These are phyloP conservation scores for Polyergus mexicanus DNA, from an alignment of 1,140 invertebrate genomes.

Conservation along the genomic window DNA sequence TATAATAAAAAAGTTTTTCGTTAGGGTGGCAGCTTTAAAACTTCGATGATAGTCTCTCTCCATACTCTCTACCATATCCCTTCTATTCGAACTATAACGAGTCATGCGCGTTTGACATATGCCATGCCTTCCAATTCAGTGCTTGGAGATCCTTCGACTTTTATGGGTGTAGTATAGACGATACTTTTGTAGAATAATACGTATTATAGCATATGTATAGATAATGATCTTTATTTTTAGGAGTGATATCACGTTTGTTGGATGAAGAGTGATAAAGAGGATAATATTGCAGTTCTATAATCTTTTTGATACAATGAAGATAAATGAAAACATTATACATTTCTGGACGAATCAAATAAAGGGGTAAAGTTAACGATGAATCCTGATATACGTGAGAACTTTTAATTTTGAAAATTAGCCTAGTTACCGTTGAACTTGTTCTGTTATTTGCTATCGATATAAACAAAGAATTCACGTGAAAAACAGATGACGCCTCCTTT, in stretches of 20 bases:
- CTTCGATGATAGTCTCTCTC: background rate
- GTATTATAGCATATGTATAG: too few relatives aligned
- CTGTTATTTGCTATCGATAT: too few relatives aligned
- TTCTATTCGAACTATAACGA: background rate
- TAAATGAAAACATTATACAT: background rate
- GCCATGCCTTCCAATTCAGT: background rate
- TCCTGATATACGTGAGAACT: too few relatives aligned
- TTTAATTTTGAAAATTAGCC: too few relatives aligned
- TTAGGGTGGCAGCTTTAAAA: background rate
- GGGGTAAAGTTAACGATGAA: too few relatives aligned
- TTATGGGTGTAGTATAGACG: background rate
- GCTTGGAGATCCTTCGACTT: background rate
- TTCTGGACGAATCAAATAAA: background rate
- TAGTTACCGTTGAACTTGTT: too few relatives aligned
- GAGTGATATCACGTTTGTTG: too few relatives aligned
- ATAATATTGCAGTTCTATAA: background rate
- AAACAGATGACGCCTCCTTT: too few relatives aligned
- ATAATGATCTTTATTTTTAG: background rate
- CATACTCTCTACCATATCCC: background rate
- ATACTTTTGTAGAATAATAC: background rate
- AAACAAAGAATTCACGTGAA: too few relatives aligned
- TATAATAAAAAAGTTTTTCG: too few relatives aligned
- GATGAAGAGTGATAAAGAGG: background rate
- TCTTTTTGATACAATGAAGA: background rate
- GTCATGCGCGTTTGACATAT: background rate